These are phyloP conservation scores for Cinara cedri DNA, from an alignment of 2,888 invertebrate species.

Conservation along the genomic window DNA sequence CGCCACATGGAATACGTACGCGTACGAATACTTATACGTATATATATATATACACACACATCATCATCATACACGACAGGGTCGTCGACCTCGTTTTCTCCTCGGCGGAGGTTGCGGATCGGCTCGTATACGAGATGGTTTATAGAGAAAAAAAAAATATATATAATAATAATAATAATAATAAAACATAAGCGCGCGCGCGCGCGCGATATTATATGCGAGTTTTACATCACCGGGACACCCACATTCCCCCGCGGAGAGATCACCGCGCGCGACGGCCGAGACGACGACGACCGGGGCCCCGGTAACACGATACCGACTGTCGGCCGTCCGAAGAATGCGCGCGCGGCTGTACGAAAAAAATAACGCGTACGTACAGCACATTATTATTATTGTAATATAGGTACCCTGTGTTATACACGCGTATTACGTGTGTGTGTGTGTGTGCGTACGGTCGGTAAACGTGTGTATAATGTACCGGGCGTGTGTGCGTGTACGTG, in stretches of 20 bases:
- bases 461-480: not conserved
- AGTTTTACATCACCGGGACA: constrained; percentile 38
- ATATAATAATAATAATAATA: constrained; percentile 41
- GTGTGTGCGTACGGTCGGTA: not conserved
- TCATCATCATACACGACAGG: no score
- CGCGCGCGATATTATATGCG: constrained; percentile 13
- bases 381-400: not conserved
- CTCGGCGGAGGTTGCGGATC: not conserved
- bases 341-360: constrained; percentile 27
- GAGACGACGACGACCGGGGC: constrained; percentile 20
- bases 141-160: constrained; percentile 2
- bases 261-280: constrained; percentile 20
- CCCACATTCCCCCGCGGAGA: constrained; percentile 52
- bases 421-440: not conserved
- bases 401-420: no score
- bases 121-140: not conserved
- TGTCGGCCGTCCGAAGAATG: not conserved
- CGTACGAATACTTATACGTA: no score
- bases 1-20: constrained; percentile 30
- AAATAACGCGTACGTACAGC: no score
- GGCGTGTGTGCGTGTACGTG: not conserved
- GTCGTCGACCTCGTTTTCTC: constrained; percentile 54
- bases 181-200: not conserved
- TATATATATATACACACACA: no score
- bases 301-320: constrained; percentile 49